These are phyloP conservation scores for Holacanthella duospinosa DNA, from an alignment of 2,888 invertebrate genomes.

Conservation along the genomic window DNA sequence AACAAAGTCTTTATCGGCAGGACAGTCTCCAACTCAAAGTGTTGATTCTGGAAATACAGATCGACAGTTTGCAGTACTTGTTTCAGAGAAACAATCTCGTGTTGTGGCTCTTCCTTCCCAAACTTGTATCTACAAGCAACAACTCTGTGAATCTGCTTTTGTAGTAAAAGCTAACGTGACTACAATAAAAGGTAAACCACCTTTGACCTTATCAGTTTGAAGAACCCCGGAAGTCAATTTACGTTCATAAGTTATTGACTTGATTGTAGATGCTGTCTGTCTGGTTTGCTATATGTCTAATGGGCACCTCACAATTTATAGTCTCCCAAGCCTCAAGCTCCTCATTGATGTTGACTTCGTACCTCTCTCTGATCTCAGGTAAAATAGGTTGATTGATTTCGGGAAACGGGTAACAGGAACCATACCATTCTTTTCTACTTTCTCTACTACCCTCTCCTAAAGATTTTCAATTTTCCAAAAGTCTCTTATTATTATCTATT, in stretches of 20 bases:
- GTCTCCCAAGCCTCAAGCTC: constrained; percentile 87
- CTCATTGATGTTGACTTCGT: constrained; percentile 89
- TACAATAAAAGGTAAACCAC: constrained; percentile 65
- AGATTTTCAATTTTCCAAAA: constrained; percentile 19
- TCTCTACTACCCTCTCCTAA: constrained; percentile 15
- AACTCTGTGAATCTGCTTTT: constrained; percentile 83
- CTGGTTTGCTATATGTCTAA: constrained; percentile 87
- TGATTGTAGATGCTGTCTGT: constrained; percentile 77
- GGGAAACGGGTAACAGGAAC: no score
- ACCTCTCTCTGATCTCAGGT: constrained; percentile 88
- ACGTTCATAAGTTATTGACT: neutral
- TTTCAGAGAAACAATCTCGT: constrained; percentile 88
- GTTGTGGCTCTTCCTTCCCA: constrained; percentile 91
- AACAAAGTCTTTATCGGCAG: constrained; percentile 40
- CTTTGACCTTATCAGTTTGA: neutral
- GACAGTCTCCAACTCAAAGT: constrained; percentile 38
- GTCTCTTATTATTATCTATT: constrained; percentile 17
- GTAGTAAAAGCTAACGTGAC: constrained; percentile 90
- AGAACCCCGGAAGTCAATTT: neutral
- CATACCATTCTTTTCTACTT: constrained; percentile 14
- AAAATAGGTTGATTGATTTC: constrained; percentile 28
- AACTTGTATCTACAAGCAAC: constrained; percentile 84
- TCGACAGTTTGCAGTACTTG: constrained; percentile 83
- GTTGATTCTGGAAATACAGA: constrained; percentile 48
- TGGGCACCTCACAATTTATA: constrained; percentile 85